Percentiles rank a stretch among this genome's conserved stretches.
These are phyloP conservation scores for Trichomycterus rosablanca DNA, from an alignment of 2,113 vertebrate species.

Conservation along the genomic window DNA sequence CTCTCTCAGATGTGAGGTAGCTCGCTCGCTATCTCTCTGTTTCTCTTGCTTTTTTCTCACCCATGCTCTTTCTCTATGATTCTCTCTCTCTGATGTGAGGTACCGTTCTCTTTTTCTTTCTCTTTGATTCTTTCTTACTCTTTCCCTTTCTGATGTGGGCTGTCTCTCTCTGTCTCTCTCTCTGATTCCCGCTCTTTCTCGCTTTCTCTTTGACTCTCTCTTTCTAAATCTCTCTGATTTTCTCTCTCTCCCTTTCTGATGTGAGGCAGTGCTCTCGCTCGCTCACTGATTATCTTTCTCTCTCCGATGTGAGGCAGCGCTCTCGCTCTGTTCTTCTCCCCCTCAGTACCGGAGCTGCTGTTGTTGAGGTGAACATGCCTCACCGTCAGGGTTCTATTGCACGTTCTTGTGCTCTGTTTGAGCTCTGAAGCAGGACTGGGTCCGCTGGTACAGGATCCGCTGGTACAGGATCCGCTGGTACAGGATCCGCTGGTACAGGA, in stretches of 20 bases:
- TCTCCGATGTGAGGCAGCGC: too few species aligned
- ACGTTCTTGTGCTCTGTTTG: conserved; percentile 45
- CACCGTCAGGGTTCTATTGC: conserved; percentile 51
- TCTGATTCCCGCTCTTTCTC: conserved; percentile 47
- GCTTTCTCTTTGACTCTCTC: conserved; percentile 20
- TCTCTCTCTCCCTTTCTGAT: conserved; percentile 40
- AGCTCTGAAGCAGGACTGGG: conserved; percentile 41
- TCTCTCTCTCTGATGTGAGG: not conserved
- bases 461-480: too few species aligned
- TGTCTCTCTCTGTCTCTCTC: conserved; percentile 29
- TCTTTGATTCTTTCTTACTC: conserved; percentile 49
- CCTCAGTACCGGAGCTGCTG: conserved; percentile 56
- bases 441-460: too few species aligned
- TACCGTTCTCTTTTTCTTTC: conserved; percentile 21
- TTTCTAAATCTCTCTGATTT: conserved; percentile 45
- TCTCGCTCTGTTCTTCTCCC: too few species aligned
- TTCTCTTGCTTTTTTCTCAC: too few species aligned
- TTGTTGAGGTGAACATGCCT: conserved; percentile 55
- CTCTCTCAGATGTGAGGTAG: too few species aligned
- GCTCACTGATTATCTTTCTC: too few species aligned
- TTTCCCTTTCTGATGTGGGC: conserved; percentile 16
- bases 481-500: too few species aligned
- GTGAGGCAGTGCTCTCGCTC: too few species aligned
- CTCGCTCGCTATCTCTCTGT: too few species aligned
- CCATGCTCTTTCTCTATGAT: conserved; percentile 13